Conservation (phyloP, 1,140 invertebrate genomes). For the Meloidogyne exigua region DNA sequence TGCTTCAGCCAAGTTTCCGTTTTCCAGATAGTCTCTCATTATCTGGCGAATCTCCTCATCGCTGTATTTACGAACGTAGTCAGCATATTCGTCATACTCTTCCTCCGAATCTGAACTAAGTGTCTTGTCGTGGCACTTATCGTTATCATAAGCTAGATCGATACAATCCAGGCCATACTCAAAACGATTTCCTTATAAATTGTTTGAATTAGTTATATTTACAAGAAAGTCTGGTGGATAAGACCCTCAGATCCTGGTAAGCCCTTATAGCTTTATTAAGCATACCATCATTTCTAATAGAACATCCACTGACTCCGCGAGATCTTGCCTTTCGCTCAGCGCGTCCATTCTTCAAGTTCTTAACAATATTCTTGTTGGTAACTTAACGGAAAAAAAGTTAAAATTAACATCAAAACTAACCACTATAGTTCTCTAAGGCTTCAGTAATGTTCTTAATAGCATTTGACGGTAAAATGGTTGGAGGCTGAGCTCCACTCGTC, state of each 20-base stretch:
- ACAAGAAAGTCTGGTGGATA: too few species aligned
- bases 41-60: constrained; percentile 43
- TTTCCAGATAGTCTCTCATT: constrained; percentile 33
- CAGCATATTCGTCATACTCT: constrained; percentile 44
- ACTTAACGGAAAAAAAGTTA: not conserved
- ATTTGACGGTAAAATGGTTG: constrained; percentile 35
- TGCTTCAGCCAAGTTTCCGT: constrained; percentile 37
- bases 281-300: constrained; percentile 44
- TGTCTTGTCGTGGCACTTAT: constrained; percentile 23
- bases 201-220: too few species aligned
- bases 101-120: constrained; percentile 41
- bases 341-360: constrained; percentile 41
- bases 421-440: constrained; percentile 21
- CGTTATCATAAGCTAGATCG: constrained; percentile 45
- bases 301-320: constrained; percentile 51
- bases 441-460: constrained; percentile 36
- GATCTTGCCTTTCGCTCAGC: constrained; percentile 52
- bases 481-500: constrained; percentile 44
- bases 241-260: too few species aligned
- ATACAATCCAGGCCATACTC: constrained; percentile 52
- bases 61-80: constrained; percentile 43
- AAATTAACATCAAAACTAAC: not conserved
- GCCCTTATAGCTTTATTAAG: constrained; percentile 15
- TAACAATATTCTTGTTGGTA: constrained; percentile 13
- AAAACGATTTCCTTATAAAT: constrained; percentile 40